Conservation (phyloP, 23 tunicate genomes). For the Styela plicata region DNA sequence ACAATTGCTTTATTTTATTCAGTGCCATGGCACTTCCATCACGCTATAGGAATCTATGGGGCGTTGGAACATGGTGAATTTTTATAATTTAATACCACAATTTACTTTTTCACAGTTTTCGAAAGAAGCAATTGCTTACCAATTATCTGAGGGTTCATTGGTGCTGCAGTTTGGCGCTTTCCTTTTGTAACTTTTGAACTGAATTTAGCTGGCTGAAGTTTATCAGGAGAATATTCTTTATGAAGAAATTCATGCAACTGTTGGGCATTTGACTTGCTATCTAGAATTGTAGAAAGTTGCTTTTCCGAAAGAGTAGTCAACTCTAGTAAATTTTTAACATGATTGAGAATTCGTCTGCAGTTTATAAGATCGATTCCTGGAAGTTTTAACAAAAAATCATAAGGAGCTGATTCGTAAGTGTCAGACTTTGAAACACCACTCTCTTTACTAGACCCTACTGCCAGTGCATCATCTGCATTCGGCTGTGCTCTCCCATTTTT, state of each 20-base stretch:
- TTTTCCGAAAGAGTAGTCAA: slow-evolving; percentile 39
- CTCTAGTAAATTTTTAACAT: slow-evolving; percentile 62
- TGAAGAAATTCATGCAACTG: slow-evolving; percentile 21
- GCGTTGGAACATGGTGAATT: no score
- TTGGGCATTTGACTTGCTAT: slow-evolving; percentile 58
- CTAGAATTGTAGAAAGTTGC: slow-evolving; percentile 41
- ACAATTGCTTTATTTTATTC: no score
- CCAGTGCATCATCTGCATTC: slow-evolving; percentile 54
- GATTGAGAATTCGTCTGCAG: slow-evolving; percentile 56
- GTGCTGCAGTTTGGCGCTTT: background rate
- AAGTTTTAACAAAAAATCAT: slow-evolving; percentile 70
- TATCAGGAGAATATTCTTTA: background rate
- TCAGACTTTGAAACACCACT: slow-evolving; percentile 15
- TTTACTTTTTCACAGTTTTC: background rate
- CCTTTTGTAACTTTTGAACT: background rate
- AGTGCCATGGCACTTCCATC: no score
- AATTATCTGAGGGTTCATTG: background rate
- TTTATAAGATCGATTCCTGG: slow-evolving; percentile 87
- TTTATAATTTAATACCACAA: no score
- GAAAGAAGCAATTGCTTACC: background rate
- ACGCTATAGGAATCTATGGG: no score
- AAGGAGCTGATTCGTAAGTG: slow-evolving; percentile 57
- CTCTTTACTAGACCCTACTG: slow-evolving; percentile 27
- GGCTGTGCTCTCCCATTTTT: slow-evolving; percentile 68
- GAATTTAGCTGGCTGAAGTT: background rate